Conservation (phyloP, 1,140 invertebrate species). For the Conopomorpha cramerella region DNA sequence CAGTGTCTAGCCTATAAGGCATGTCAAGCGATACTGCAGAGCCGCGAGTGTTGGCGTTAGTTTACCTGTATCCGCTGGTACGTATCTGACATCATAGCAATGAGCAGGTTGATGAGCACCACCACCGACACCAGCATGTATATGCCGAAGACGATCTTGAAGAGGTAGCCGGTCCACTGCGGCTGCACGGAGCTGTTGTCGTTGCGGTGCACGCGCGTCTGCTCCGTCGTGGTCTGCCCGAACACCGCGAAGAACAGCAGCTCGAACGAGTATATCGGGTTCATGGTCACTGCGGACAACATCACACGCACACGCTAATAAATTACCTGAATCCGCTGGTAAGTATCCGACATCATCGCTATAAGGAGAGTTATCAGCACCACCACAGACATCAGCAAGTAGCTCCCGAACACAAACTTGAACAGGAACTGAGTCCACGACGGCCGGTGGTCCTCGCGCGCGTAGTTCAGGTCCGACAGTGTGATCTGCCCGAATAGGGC, state of each 20-base stretch:
- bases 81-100: slow-evolving; percentile 99
- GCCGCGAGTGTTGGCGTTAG: slow-evolving; percentile 9
- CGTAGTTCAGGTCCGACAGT: slow-evolving; percentile 79
- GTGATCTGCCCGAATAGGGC: slow-evolving; percentile 96
- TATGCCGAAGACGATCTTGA: slow-evolving; percentile 84
- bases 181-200: slow-evolving; percentile 67
- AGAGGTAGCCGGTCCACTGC: slow-evolving; percentile 76
- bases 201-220: slow-evolving; percentile 68
- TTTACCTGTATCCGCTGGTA: slow-evolving; percentile 98
- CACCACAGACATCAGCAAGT: slow-evolving; percentile 96
- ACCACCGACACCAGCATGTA: slow-evolving; percentile 99
- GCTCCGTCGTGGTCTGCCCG: slow-evolving; percentile 90
- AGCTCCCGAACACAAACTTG: slow-evolving; percentile 90
- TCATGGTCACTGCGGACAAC: slow-evolving; percentile 84
- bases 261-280: slow-evolving; percentile 90
- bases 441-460: slow-evolving; percentile 65
- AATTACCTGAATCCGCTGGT: slow-evolving; percentile 92
- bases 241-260: slow-evolving; percentile 99
- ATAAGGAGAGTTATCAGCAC: slow-evolving; percentile 98
- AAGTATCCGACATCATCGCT: slow-evolving; percentile 99
- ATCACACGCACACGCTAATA: slow-evolving; percentile 30
- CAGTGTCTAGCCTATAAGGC: no score
- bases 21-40: no score
- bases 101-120: slow-evolving; percentile 97
- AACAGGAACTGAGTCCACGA: slow-evolving; percentile 80